A percentile compares a stretch with the other conserved stretches of the same genome.
phyloP scores from a whole-genome alignment of 1,140 invertebrate genomes.

The Heliconius eleuchia region DNA sequence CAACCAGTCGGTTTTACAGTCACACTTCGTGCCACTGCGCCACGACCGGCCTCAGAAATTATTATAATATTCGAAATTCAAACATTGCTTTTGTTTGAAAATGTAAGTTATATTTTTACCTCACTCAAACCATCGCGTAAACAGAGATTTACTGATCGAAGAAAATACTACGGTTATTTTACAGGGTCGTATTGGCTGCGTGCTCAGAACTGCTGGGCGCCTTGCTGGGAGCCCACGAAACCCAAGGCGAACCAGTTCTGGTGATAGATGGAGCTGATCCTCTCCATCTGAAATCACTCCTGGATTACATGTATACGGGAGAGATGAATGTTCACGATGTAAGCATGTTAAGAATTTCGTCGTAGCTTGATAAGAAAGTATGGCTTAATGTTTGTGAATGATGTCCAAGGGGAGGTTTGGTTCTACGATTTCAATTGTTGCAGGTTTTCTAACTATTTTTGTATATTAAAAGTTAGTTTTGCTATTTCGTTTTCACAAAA shows the following conservation, averaged over 20 bases:
- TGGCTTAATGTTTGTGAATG: too few relatives aligned
- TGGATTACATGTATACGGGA: conserved; percentile 97
- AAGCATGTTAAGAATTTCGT: conserved; percentile 70
- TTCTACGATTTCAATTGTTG: too few relatives aligned
- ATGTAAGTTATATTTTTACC: too few relatives aligned
- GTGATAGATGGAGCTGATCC: conserved; percentile 88
- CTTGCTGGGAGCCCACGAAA: conserved; percentile 93
- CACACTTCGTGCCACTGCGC: too few relatives aligned
- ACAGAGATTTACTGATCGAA: background rate
- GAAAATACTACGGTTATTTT: background rate
- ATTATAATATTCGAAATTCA: too few relatives aligned
- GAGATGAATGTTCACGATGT: conserved; percentile 97
- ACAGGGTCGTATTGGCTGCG: conserved; percentile 81
- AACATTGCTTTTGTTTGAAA: too few relatives aligned
- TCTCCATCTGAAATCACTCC: conserved; percentile 88
- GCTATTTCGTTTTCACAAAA: background rate
- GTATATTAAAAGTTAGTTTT: background rate
- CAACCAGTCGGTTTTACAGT: too few relatives aligned
- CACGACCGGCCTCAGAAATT: too few relatives aligned
- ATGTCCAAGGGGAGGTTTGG: too few relatives aligned
- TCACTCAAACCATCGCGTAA: too few relatives aligned
- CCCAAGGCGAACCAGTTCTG: conserved; percentile 72
- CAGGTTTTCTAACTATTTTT: too few relatives aligned
- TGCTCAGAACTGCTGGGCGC: conserved; percentile 95
- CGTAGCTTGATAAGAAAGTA: too few relatives aligned